A percentile compares a stretch with the other conserved stretches of the same genome.
phyloP scores from a whole-genome alignment of 1,140 invertebrate species.

The Pseudachorutes palmiensis region DNA sequence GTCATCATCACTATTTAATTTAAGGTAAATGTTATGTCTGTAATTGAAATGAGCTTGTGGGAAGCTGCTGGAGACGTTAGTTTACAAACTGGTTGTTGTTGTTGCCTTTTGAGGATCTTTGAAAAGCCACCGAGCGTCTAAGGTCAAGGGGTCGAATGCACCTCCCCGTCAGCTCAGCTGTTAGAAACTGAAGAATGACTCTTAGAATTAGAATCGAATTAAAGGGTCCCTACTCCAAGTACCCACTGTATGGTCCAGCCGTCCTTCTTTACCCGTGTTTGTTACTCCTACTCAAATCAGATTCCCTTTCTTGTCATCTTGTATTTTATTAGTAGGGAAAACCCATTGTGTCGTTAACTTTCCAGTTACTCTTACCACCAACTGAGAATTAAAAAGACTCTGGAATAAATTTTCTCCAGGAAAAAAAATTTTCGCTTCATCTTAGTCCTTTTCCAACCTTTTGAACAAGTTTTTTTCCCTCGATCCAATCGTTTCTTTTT shows the following conservation, averaged over 20 bases:
- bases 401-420: neutral
- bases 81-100: no score
- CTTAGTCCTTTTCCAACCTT: no score
- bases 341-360: neutral
- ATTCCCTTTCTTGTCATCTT: neutral
- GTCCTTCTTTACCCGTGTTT: no score
- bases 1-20: no score
- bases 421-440: neutral
- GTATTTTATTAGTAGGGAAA: neutral
- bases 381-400: slow-evolving; percentile 2
- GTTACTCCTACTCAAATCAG: slow-evolving; percentile 1
- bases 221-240: neutral
- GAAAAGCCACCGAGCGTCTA: no score
- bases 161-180: neutral
- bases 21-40: no score
- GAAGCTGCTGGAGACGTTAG: no score
- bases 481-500: neutral
- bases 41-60: no score
- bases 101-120: no score
- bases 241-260: no score
- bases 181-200: no score
- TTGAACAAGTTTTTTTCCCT: neutral
- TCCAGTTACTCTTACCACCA: neutral
- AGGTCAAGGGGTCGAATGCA: neutral
- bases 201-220: neutral